Evolutionary conservation across 1,140 invertebrate genomes (phyloP), one percentile per base, ranked within the genome.

Genomic region (Xylocopa sonorina): DNA sequence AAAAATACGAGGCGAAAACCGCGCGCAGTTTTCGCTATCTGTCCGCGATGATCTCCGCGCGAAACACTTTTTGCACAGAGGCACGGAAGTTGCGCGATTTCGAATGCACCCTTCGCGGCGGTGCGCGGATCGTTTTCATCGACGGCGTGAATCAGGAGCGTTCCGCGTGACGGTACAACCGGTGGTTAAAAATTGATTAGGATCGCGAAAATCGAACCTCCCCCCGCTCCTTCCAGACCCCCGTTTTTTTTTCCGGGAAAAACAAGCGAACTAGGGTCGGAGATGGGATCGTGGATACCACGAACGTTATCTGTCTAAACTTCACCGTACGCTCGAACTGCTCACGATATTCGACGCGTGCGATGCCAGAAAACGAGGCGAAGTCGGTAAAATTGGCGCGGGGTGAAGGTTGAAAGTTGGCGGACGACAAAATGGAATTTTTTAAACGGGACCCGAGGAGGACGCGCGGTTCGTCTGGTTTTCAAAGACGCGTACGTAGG

Each of bases 101-200:
- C 72, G 72, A 75, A 75, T 75, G 72, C 72, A 75, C 72, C 72
- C 72, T 46, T 24, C 24, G n/a, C 24, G 34, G 6, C 34, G 27
- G 2, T 18, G 32, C 21, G 72, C 21, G 5, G 58, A 32, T 66
- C 48, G 32, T 64, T 53, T 38, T 77, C 74, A 77, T 77, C 74
- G 74, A 58, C 74, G 41, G 29, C 51, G 32, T 38, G 74, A 76
- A 57, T 68, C 74, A 68, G 74, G 27, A 48, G 63, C 51, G 51
- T 55, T 48, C 63, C 55, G 74, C 74, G 74, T 77, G 74, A 77
- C 74, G 74, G 50, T 55, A 21, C 21, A 77, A 48, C 74, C 41
- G 29, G 74, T 77, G 64, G 51, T 77, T 77, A 77, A 77, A 68
- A 68, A 69, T 68, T 29, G 74, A 77, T 77, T 69, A 10, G 41